phyloP scores from a whole-genome alignment of 35 echinoderm and acorn worm genomes.

The Apostichopus californicus region DNA sequence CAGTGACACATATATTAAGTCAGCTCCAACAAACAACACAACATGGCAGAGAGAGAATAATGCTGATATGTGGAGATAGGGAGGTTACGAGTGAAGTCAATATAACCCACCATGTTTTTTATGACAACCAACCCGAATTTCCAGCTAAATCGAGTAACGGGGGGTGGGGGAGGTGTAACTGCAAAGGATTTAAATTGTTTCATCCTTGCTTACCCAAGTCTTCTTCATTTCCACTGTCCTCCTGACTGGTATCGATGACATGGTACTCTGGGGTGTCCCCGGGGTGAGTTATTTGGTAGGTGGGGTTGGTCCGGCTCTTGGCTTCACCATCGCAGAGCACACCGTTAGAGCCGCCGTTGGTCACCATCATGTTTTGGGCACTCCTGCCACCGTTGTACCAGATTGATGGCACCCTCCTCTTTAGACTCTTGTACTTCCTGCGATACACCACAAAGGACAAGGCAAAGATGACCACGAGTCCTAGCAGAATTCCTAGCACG shows the following conservation, averaged over 20 bases:
- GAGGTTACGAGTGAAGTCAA: no score
- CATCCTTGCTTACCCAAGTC: slow-evolving; percentile 38
- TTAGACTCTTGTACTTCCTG: slow-evolving; percentile 92
- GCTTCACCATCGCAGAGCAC: slow-evolving; percentile 18
- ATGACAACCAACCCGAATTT: no score
- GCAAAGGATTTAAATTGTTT: no score
- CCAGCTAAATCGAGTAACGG: no score
- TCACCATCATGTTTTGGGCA: slow-evolving; percentile 31
- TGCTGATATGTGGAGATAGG: no score
- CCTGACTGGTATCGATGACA: slow-evolving; percentile 88
- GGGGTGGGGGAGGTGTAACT: no score
- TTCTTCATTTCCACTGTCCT: slow-evolving; percentile 84
- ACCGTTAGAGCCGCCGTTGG: slow-evolving; percentile 22
- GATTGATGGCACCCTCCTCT: slow-evolving; percentile 72
- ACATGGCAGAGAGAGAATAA: no score
- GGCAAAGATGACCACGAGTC: slow-evolving; percentile 68
- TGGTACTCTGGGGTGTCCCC: slow-evolving; percentile 93
- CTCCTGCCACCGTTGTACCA: slow-evolving; percentile 63
- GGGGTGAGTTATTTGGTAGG: slow-evolving; percentile 93
- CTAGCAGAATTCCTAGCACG: slow-evolving; percentile 69
- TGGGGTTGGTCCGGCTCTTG: slow-evolving; percentile 84
- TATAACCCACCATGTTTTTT: no score
- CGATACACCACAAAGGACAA: slow-evolving; percentile 85
- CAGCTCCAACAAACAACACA: no score
- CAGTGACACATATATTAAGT: no score